Conservation (phyloP, 2,888 invertebrate genomes). For the Cyclophora punctaria region DNA sequence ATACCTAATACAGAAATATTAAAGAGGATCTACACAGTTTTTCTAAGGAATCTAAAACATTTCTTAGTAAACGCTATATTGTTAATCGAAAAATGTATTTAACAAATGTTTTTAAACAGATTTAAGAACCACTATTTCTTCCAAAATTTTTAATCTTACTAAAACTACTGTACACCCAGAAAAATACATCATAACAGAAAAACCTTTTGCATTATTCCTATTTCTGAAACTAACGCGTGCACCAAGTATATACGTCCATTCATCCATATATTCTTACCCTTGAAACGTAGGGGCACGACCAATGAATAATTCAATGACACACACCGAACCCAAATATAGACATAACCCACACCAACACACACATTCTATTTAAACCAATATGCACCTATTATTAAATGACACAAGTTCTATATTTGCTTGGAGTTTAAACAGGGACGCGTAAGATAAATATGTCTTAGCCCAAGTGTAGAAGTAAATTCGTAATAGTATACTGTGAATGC, state of each 20-base stretch:
- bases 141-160: no score
- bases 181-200: no score
- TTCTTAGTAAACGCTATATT: no score
- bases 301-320: constrained; percentile 73
- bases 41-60: no score
- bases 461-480: constrained; percentile 61
- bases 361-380: constrained; percentile 40
- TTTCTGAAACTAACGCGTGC: constrained; percentile 28
- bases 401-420: constrained; percentile 59
- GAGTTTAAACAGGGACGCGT: constrained; percentile 48
- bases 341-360: constrained; percentile 48
- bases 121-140: no score
- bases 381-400: constrained; percentile 39
- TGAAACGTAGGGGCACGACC: constrained; percentile 69
- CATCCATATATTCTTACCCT: constrained; percentile 68
- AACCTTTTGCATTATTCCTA: constrained; percentile 7
- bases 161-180: no score
- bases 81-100: no score
- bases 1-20: no score
- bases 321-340: constrained; percentile 71
- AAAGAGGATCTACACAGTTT: no score
- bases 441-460: constrained; percentile 67
- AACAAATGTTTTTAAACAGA: no score
- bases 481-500: constrained; percentile 61
- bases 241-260: constrained; percentile 34